Evolutionary conservation across 2,797 vertebrate genomes (phyloP).

Genomic region (Emys orbicularis): DNA sequence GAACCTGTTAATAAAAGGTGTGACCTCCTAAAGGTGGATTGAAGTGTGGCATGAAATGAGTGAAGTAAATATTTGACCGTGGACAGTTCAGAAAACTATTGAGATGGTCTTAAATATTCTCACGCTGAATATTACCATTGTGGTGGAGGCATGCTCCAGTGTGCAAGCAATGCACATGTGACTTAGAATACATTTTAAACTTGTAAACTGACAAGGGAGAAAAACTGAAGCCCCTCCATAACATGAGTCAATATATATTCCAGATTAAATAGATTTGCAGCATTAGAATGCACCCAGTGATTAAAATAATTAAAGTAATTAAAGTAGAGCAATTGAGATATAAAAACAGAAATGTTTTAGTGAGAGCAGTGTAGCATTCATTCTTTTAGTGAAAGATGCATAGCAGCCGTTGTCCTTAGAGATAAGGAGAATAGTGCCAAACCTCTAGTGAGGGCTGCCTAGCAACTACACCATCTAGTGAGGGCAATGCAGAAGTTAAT

Average conservation of each 20-base stretch:
- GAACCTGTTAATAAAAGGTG: background rate
- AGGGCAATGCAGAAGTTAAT: slow-evolving; percentile 73
- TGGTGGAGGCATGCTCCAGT: background rate
- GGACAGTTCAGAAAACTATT: slow-evolving; percentile 27
- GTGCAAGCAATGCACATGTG: background rate
- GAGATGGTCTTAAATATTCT: background rate
- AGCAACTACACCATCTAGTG: slow-evolving; percentile 73
- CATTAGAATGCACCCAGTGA: slow-evolving; percentile 62
- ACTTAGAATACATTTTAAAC: slow-evolving; percentile 18
- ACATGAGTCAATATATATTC: slow-evolving; percentile 47
- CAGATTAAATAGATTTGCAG: slow-evolving; percentile 63
- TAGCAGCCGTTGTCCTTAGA: slow-evolving; percentile 45
- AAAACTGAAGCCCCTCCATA: slow-evolving; percentile 24
- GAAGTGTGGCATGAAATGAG: background rate
- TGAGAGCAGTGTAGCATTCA: slow-evolving; percentile 43
- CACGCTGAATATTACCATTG: background rate
- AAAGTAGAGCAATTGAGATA: slow-evolving; percentile 73
- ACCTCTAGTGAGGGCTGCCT: slow-evolving; percentile 71
- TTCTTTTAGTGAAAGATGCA: slow-evolving; percentile 54
- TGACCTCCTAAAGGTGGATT: background rate
- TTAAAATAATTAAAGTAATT: slow-evolving; percentile 79
- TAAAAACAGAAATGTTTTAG: slow-evolving; percentile 60
- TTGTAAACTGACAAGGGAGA: background rate
- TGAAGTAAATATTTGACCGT: background rate
- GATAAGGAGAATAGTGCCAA: slow-evolving; percentile 55